A percentile compares a stretch with the other conserved stretches of the same genome.
phyloP scores from a whole-genome alignment of 2,888 invertebrate genomes.

The Pollenia griseotomentosa region DNA sequence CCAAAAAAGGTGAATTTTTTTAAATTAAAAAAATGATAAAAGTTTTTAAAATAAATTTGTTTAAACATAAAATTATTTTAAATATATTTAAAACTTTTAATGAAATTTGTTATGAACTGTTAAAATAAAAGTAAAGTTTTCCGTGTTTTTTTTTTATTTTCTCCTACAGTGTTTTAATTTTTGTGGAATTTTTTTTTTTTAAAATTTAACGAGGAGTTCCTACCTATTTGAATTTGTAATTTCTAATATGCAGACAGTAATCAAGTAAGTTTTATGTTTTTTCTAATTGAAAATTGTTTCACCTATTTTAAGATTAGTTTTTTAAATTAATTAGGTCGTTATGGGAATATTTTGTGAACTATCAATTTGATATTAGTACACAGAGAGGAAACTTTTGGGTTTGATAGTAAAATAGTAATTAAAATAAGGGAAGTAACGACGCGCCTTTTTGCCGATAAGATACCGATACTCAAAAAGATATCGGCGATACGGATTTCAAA shows the following conservation, averaged over 20 bases:
- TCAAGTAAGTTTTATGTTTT: slow-evolving; percentile 80
- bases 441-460: no score
- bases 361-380: no score
- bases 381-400: no score
- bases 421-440: no score
- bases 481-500: no score
- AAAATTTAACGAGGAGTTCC: slow-evolving; percentile 30
- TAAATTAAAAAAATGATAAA: no score
- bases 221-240: slow-evolving; percentile 25
- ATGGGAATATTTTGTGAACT: no score
- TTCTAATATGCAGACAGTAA: slow-evolving; percentile 82
- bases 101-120: slow-evolving; percentile 41
- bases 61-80: not conserved
- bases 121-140: slow-evolving; percentile 3
- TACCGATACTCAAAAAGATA: no score
- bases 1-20: not conserved
- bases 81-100: not conserved
- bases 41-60: not conserved
- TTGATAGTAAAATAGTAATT: no score
- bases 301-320: no score
- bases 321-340: no score
- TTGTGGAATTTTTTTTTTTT: slow-evolving; percentile 7
- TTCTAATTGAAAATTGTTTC: not conserved
- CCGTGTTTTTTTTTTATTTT: slow-evolving; percentile 6
- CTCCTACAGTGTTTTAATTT: slow-evolving; percentile 21